These are phyloP conservation scores for Argya squamiceps DNA, from an alignment of 2,797 vertebrate genomes.

Conservation along the genomic window DNA sequence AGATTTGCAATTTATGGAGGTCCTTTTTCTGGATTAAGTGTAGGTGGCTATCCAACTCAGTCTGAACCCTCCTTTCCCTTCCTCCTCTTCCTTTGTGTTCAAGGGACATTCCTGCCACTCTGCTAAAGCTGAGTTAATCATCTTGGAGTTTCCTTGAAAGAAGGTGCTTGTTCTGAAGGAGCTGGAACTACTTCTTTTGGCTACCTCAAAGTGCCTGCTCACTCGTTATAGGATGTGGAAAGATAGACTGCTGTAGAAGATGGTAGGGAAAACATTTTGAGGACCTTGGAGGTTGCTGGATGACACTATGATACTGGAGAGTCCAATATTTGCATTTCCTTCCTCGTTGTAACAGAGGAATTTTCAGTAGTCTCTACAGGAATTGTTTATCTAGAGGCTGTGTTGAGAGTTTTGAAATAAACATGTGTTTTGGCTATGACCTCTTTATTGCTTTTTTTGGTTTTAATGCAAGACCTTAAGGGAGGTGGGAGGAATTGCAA, in stretches of 20 bases:
- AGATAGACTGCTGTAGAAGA: background rate
- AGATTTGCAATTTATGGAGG: background rate
- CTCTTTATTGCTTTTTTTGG: background rate
- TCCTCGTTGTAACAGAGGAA: background rate
- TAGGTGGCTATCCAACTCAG: background rate
- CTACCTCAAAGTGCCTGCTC: background rate
- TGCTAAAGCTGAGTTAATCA: background rate
- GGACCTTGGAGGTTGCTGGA: background rate
- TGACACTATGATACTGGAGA: background rate
- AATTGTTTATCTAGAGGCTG: background rate
- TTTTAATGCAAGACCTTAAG: background rate
- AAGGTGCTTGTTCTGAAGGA: background rate
- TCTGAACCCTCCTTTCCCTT: background rate
- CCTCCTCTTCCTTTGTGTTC: background rate
- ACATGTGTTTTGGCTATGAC: background rate
- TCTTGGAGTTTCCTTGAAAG: background rate
- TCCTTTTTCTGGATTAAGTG: background rate
- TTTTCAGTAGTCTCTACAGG: background rate
- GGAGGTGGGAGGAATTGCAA: background rate
- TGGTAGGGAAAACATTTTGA: background rate
- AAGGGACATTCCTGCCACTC: background rate
- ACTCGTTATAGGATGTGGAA: background rate
- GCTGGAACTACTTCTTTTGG: background rate
- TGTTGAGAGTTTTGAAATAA: slow-evolving; percentile 15
- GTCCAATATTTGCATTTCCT: background rate